Evolutionary conservation across 2,888 invertebrate species (phyloP).

Genomic region (Lithophane socia): DNA sequence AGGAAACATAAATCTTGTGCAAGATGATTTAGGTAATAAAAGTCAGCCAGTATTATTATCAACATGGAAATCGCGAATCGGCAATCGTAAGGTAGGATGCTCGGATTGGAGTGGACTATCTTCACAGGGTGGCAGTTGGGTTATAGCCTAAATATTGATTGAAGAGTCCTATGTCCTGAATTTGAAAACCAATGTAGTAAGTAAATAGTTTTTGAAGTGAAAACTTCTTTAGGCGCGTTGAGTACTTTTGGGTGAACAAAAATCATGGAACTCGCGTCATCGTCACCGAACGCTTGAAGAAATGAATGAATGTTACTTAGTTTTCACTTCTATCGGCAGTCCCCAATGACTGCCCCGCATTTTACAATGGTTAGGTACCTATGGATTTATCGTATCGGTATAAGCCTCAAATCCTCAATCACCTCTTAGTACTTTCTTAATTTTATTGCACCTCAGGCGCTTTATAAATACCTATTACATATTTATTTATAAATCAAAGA

Average conservation of each 20-base stretch:
- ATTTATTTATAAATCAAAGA: slow-evolving; percentile 25
- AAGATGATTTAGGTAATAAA: neutral
- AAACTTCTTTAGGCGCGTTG: too few species aligned
- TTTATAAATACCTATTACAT: neutral
- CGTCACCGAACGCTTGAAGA: too few species aligned
- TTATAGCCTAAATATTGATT: neutral
- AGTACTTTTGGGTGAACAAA: too few species aligned
- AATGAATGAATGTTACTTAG: too few species aligned
- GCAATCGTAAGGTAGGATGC: too few species aligned
- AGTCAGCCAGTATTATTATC: neutral
- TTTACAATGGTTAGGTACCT: neutral
- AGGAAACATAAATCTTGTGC: neutral
- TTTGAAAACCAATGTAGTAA: neutral
- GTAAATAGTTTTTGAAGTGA: neutral
- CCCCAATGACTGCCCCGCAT: too few species aligned
- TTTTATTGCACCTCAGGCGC: too few species aligned
- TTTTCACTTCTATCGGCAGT: too few species aligned
- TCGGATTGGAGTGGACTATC: too few species aligned
- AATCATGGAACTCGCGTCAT: too few species aligned
- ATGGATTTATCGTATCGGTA: neutral
- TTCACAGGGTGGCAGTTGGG: slow-evolving; percentile 7
- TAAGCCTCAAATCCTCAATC: neutral
- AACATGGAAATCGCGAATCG: neutral
- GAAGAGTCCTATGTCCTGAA: neutral
- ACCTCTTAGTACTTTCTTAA: neutral